phyloP scores from a whole-genome alignment of 2,888 invertebrate species.

The Drosophila mimica region DNA sequence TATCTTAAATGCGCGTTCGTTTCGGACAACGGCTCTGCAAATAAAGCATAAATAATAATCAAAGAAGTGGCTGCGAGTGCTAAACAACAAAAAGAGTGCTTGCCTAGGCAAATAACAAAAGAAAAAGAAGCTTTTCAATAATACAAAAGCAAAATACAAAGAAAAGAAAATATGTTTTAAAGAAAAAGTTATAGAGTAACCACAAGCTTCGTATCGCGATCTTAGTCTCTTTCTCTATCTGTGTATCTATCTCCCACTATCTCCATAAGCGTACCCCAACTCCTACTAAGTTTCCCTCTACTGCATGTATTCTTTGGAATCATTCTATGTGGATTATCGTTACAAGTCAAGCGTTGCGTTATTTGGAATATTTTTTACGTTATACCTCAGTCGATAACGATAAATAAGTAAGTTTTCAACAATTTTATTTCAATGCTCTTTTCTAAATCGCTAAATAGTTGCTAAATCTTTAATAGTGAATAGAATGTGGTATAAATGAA shows the following conservation, averaged over 20 bases:
- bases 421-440: neutral
- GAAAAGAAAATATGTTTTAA: conserved; percentile 56
- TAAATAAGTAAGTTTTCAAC: conserved; percentile 78
- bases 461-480: neutral
- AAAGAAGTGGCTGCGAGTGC: conserved; percentile 63
- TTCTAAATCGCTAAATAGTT: neutral
- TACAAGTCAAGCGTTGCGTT: conserved; percentile 41
- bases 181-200: conserved; percentile 47
- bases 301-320: conserved; percentile 76
- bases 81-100: conserved; percentile 54
- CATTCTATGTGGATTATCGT: conserved; percentile 76
- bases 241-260: conserved; percentile 5
- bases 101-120: conserved; percentile 44
- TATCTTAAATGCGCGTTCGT: conserved; percentile 64
- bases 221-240: conserved; percentile 15
- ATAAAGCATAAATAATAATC: conserved; percentile 35
- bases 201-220: conserved; percentile 44
- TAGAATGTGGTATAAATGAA: neutral
- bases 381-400: conserved; percentile 80
- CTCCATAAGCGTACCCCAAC: conserved; percentile 10
- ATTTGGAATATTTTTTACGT: conserved; percentile 82
- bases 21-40: conserved; percentile 47
- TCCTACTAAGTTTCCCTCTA: conserved; percentile 46
- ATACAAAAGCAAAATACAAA: conserved; percentile 36
- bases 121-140: conserved; percentile 47